Percentiles rank a stretch among this genome's conserved stretches.
These are phyloP conservation scores for Neuroterus valhalla DNA, from an alignment of 1,140 invertebrate genomes.

Conservation along the genomic window DNA sequence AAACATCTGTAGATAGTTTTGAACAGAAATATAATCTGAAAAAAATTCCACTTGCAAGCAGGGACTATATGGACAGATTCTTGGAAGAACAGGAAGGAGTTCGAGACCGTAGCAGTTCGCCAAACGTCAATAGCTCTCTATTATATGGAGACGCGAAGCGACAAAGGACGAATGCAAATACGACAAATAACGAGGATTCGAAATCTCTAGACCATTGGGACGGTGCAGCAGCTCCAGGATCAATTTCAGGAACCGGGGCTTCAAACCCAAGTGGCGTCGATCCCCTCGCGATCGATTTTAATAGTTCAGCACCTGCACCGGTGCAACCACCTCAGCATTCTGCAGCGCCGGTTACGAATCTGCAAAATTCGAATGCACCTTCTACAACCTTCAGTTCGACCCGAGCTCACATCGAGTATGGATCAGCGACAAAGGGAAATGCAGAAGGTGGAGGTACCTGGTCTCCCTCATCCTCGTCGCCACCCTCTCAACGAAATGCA, in stretches of 20 bases:
- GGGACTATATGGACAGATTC: slow-evolving; percentile 87
- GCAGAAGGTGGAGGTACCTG: slow-evolving; percentile 32
- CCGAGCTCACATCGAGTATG: slow-evolving; percentile 50
- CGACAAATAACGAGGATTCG: slow-evolving; percentile 63
- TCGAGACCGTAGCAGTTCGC: slow-evolving; percentile 74
- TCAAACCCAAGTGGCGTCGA: slow-evolving; percentile 33
- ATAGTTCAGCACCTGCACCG: slow-evolving; percentile 43
- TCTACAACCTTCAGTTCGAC: slow-evolving; percentile 33
- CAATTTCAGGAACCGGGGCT: slow-evolving; percentile 25
- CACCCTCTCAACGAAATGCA: slow-evolving; percentile 42
- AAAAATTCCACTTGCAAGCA: slow-evolving; percentile 43
- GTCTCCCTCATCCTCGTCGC: slow-evolving; percentile 39
- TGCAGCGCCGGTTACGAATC: slow-evolving; percentile 38
- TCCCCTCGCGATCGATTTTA: slow-evolving; percentile 33
- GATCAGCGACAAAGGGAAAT: slow-evolving; percentile 36
- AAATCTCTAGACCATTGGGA: slow-evolving; percentile 67
- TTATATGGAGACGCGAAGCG: slow-evolving; percentile 80
- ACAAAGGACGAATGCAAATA: slow-evolving; percentile 66
- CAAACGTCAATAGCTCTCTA: slow-evolving; percentile 78
- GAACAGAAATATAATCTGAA: not conserved
- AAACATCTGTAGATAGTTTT: not conserved
- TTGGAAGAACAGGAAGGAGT: slow-evolving; percentile 82
- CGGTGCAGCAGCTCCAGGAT: slow-evolving; percentile 39
- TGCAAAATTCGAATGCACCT: slow-evolving; percentile 43
- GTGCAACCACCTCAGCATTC: slow-evolving; percentile 39